phyloP scores from a whole-genome alignment of 2,797 vertebrate genomes.

The Poeciliopsis paucimaculata region DNA sequence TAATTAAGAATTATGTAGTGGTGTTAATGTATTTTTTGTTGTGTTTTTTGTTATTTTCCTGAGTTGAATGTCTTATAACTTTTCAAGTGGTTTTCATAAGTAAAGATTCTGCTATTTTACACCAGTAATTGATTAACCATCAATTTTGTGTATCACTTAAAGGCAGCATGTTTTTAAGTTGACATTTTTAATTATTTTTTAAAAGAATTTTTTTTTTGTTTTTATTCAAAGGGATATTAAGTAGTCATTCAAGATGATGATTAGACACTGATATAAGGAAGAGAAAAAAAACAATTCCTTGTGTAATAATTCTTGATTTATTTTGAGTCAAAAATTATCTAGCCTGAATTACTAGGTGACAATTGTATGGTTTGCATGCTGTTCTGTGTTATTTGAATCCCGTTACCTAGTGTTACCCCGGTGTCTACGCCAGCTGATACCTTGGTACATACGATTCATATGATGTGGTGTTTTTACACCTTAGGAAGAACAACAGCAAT shows the following conservation, averaged over 20 bases:
- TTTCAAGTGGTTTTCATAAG: slow-evolving; percentile 21
- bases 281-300: slow-evolving; percentile 2
- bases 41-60: slow-evolving; percentile 34
- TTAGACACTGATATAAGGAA: slow-evolving; percentile 12
- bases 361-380: slow-evolving; percentile 20
- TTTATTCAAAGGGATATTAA: slow-evolving; percentile 3
- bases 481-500: neutral
- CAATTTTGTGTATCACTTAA: neutral
- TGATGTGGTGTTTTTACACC: neutral
- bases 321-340: slow-evolving; percentile 24
- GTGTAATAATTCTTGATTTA: neutral
- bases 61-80: slow-evolving; percentile 15
- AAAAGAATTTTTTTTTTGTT: neutral
- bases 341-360: slow-evolving; percentile 14
- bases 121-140: neutral
- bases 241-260: slow-evolving; percentile 16
- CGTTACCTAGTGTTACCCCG: neutral
- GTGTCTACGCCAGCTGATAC: neutral
- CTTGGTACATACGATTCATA: neutral
- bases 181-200: slow-evolving; percentile 5
- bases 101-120: slow-evolving; percentile 9
- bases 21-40: slow-evolving; percentile 36
- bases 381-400: neutral
- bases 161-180: slow-evolving; percentile 35
- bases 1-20: slow-evolving; percentile 25